Conservation (phyloP, 2,113 vertebrate genomes). For the Mystacornis crossleyi region DNA sequence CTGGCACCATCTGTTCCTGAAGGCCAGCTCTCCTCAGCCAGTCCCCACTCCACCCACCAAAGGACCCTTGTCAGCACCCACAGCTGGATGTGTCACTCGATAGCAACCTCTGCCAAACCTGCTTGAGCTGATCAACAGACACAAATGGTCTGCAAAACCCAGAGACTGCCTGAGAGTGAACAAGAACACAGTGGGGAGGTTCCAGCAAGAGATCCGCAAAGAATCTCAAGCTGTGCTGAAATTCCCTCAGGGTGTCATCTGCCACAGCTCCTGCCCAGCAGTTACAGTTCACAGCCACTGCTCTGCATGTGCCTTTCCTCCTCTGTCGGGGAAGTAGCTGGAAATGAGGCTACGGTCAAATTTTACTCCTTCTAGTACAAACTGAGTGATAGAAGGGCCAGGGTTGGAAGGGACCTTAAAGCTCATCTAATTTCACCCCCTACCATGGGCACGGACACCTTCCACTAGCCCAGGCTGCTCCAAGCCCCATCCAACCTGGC, state of each 20-base stretch:
- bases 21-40: background rate
- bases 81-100: background rate
- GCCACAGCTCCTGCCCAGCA: background rate
- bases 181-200: background rate
- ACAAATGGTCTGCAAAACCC: background rate
- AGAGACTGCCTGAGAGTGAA: background rate
- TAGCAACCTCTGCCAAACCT: background rate
- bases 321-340: background rate
- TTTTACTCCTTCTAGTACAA: background rate
- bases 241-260: background rate
- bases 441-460: background rate
- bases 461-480: accelerated
- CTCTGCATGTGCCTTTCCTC: background rate
- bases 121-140: background rate
- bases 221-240: background rate
- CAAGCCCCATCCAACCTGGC: background rate
- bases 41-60: background rate
- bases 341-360: background rate
- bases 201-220: background rate
- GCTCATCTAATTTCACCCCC: background rate
- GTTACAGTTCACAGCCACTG: background rate
- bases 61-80: background rate
- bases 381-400: background rate
- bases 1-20: background rate
- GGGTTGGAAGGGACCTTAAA: background rate